Base-by-base conservation (phyloP, 2,113 vertebrate species). In the Junco hyemalis region DNA sequence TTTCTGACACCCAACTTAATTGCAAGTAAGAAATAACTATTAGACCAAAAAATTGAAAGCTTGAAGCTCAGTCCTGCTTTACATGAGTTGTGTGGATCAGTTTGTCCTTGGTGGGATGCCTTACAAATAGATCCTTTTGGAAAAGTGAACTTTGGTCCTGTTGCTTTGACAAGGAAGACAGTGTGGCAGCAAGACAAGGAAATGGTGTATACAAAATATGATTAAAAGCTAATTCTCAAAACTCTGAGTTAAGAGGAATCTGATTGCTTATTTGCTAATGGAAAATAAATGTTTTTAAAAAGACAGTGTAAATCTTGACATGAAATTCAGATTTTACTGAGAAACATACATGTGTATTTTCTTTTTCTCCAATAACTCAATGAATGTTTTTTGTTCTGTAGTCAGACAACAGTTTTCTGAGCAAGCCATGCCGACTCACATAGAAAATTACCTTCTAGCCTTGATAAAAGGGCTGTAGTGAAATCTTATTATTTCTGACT, bases 1-100 rank as follows among this genome's bases (percentile, higher is more conserved):
- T 84, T 96, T 94, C 87, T 96, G 91, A 93, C 82, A 92, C 53
- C 36, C 56, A 88, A 65, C 54, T 76, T 96, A 95, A 93, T 92
- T 95, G 56, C 60, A 91, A 94, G 79, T 35, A 92, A 36, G 45
- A 40, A 93, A 79, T 96, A 95, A 88, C 68, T 69, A 88, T 79
- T 88, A 84, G 85, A 96, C 71, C 8, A 84, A 86, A 86, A 93
- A 88, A 81, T 71, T 65, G 72, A 81, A 88, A 93, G 40, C 12
- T 68, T 81, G 68, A 85, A 72, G 25, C 31, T 93, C 69, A 74
- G 33, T 74, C 51, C 36, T 63, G 66, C 47, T 42, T 86, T 80
- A 61, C 53, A 83, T 72, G 18, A 72, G 18, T 83, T 88, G 12
- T 57, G 20, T 42, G 63, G 20, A 76, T 71, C 56, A 68, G 33